phyloP scores from a whole-genome alignment of 2,797 vertebrate species.

The Pangasius larnaudii region DNA sequence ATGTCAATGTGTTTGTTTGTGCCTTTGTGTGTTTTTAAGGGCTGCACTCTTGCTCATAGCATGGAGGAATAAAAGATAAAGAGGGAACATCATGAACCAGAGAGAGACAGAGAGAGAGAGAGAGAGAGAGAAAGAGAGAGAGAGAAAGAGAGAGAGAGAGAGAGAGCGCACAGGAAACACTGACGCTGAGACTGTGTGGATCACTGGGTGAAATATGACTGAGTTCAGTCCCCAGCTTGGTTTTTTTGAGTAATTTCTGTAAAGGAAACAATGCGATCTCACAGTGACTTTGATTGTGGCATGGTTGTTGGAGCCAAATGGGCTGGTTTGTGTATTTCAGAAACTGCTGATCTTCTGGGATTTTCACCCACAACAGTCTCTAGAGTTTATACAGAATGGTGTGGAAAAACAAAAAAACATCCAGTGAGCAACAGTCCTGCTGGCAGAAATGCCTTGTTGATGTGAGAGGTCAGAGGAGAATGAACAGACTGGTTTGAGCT shows the following conservation, averaged over 20 bases:
- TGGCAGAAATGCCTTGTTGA: background rate
- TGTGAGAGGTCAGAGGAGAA: background rate
- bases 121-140: background rate
- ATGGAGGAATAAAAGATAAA: background rate
- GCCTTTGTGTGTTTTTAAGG: conserved; percentile 24
- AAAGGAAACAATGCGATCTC: background rate
- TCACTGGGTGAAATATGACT: background rate
- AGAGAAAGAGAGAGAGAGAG: background rate
- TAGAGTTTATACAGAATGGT: no score
- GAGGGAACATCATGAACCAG: conserved; percentile 8
- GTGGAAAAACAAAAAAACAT: no score
- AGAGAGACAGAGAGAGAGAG: background rate
- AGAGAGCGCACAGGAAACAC: background rate
- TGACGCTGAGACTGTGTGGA: background rate
- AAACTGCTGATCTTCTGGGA: no score
- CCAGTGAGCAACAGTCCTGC: no score
- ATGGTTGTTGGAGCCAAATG: no score
- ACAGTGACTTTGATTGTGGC: background rate
- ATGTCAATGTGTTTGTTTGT: background rate
- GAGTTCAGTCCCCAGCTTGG: background rate
- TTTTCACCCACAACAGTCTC: no score
- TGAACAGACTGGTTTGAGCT: background rate
- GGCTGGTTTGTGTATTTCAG: no score
- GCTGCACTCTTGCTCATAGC: background rate
- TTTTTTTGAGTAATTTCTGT: background rate